phyloP scores from a whole-genome alignment of 2,113 vertebrate genomes.

The Cichladusa arquata region DNA sequence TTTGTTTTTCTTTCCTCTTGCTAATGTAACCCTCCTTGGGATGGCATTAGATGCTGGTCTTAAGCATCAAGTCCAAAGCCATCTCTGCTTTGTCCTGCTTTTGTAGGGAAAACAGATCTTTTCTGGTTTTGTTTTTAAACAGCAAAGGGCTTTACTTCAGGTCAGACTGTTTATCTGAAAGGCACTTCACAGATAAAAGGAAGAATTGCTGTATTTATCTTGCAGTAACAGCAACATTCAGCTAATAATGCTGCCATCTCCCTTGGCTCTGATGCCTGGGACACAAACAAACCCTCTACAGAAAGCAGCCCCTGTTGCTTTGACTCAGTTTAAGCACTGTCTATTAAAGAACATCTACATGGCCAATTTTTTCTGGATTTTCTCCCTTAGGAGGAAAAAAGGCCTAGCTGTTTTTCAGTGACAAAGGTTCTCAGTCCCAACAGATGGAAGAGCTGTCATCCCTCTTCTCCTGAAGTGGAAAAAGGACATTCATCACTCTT shows the following conservation, averaged over 20 bases:
- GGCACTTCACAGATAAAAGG: conserved; percentile 49
- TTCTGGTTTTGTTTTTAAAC: conserved; percentile 6
- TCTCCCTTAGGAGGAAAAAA: neutral
- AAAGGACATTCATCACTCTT: neutral
- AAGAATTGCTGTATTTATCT: conserved; percentile 60
- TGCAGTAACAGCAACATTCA: conserved; percentile 35
- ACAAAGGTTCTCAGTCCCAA: neutral
- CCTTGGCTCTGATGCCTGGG: neutral
- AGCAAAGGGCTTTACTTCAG: conserved; percentile 4
- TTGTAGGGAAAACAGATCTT: conserved; percentile 27
- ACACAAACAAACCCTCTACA: conserved; percentile 9
- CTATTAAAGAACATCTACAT: conserved; percentile 5
- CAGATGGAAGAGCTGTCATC: conserved; percentile 1
- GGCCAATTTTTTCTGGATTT: neutral
- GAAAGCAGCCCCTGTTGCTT: neutral
- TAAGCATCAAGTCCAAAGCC: neutral
- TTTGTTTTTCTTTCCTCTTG: neutral
- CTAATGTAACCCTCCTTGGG: neutral
- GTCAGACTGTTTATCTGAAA: conserved; percentile 51
- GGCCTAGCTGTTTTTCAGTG: neutral
- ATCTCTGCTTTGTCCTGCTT: neutral
- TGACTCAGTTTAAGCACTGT: neutral
- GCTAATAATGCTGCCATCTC: conserved; percentile 18
- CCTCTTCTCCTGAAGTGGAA: neutral
- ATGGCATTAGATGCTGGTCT: neutral